Percentiles rank a stretch among this genome's conserved stretches.
phyloP scores from a whole-genome alignment of 2,888 invertebrate species.

The Thymelicus sylvestris region DNA sequence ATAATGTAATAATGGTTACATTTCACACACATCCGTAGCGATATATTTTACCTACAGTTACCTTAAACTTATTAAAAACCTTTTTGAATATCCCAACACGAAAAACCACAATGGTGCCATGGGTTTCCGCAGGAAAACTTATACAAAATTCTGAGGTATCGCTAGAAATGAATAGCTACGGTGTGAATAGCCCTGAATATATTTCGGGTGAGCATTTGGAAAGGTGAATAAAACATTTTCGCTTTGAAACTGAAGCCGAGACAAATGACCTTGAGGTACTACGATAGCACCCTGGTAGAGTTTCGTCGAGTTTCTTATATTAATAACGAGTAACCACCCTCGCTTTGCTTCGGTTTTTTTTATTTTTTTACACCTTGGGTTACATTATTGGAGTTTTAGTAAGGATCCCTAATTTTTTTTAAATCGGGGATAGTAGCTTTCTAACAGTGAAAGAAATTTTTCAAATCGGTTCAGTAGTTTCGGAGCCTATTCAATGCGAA shows the following conservation, averaged over 20 bases:
- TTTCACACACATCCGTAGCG: not conserved
- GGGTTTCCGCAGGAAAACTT: not conserved
- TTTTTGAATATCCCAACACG: not conserved
- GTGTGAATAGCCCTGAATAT: slow-evolving; percentile 6
- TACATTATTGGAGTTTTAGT: no score
- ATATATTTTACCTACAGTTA: not conserved
- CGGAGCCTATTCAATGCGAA: no score
- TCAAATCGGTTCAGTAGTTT: no score
- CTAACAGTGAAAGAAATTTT: no score
- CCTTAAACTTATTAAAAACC: not conserved
- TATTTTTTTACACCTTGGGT: no score
- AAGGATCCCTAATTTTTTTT: no score
- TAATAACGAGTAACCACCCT: no score
- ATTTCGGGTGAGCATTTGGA: slow-evolving; percentile 7
- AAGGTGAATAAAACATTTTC: slow-evolving; percentile 14
- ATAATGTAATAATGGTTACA: no score
- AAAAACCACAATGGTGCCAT: not conserved
- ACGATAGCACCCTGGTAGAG: not conserved
- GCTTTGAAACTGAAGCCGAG: not conserved
- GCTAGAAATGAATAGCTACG: not conserved
- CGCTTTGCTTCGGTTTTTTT: no score
- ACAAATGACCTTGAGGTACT: slow-evolving; percentile 2
- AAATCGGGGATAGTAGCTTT: no score
- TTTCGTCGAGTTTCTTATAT: not conserved
- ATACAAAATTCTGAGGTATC: not conserved